phyloP scores from a whole-genome alignment of 2,888 invertebrate species.

The Agapostemon virescens region DNA sequence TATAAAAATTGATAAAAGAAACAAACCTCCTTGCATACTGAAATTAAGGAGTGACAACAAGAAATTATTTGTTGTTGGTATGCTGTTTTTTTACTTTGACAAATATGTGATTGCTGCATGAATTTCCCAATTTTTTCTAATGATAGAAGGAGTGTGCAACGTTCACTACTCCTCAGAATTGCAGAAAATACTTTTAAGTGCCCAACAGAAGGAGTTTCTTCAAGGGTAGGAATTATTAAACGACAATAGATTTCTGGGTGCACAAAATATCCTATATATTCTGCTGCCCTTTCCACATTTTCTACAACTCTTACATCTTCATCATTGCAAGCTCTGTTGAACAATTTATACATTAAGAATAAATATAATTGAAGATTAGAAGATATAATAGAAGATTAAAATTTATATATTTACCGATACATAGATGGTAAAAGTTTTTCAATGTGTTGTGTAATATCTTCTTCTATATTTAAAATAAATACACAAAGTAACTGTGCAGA shows the following conservation, averaged over 20 bases:
- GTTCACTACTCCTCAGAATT: slow-evolving; percentile 83
- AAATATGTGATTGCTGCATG: slow-evolving; percentile 83
- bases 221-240: slow-evolving; percentile 85
- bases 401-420: slow-evolving; percentile 79
- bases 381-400: too few relatives aligned
- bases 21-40: slow-evolving; percentile 81
- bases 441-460: slow-evolving; percentile 86
- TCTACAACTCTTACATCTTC: slow-evolving; percentile 85
- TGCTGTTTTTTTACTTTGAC: slow-evolving; percentile 83
- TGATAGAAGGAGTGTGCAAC: slow-evolving; percentile 80
- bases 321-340: slow-evolving; percentile 83
- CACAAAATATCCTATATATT: slow-evolving; percentile 89
- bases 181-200: slow-evolving; percentile 84
- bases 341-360: slow-evolving; percentile 21
- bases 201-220: slow-evolving; percentile 81
- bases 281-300: slow-evolving; percentile 85
- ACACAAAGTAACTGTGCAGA: slow-evolving; percentile 88
- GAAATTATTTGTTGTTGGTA: slow-evolving; percentile 84
- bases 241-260: slow-evolving; percentile 86
- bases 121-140: slow-evolving; percentile 83
- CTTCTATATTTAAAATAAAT: slow-evolving; percentile 88
- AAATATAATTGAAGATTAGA: slow-evolving; percentile 3
- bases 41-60: slow-evolving; percentile 82
- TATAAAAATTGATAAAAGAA: slow-evolving; percentile 44
- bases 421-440: slow-evolving; percentile 83